Conservation (phyloP, 1,140 invertebrate genomes). For the Saccostrea glomerata region DNA sequence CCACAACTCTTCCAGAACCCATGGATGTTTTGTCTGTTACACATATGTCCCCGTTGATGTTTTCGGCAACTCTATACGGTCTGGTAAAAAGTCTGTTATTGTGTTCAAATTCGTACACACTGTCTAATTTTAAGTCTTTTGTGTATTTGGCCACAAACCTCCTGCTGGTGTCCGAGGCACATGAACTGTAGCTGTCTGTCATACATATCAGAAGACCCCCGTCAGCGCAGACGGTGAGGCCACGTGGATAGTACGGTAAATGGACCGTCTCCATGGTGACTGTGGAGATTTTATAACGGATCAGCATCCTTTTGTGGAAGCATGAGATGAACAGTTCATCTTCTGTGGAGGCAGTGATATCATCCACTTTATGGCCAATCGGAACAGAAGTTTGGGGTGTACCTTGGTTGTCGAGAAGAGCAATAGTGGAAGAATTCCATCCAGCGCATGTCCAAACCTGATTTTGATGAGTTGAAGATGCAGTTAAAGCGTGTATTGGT, state of each 20-base stretch:
- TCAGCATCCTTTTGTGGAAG: conserved; percentile 40
- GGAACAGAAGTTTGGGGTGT: conserved; percentile 31
- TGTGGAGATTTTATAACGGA: conserved; percentile 32
- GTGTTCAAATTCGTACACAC: conserved; percentile 44
- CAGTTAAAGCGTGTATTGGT: conserved; percentile 46
- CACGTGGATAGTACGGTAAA: conserved; percentile 43
- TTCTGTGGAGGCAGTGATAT: conserved; percentile 22
- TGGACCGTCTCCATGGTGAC: conserved; percentile 11
- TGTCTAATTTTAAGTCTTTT: conserved; percentile 25
- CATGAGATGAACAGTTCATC: conserved; percentile 29
- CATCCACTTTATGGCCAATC: conserved; percentile 46
- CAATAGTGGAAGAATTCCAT: conserved; percentile 38
- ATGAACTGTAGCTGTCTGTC: conserved; percentile 52
- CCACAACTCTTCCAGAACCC: conserved; percentile 53
- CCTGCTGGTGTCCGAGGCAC: conserved; percentile 44
- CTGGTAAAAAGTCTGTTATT: conserved; percentile 48
- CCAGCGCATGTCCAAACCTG: conserved; percentile 44
- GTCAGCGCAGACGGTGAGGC: conserved; percentile 26
- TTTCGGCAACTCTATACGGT: conserved; percentile 53
- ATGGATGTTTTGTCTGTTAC: conserved; percentile 55
- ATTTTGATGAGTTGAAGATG: neutral
- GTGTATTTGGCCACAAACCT: conserved; percentile 48
- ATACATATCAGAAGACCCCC: conserved; percentile 51
- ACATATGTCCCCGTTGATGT: conserved; percentile 56
- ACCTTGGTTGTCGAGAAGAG: conserved; percentile 43